These are phyloP conservation scores for Phyllostomus hastatus DNA, from an alignment of 2,113 vertebrate species.

Conservation along the genomic window DNA sequence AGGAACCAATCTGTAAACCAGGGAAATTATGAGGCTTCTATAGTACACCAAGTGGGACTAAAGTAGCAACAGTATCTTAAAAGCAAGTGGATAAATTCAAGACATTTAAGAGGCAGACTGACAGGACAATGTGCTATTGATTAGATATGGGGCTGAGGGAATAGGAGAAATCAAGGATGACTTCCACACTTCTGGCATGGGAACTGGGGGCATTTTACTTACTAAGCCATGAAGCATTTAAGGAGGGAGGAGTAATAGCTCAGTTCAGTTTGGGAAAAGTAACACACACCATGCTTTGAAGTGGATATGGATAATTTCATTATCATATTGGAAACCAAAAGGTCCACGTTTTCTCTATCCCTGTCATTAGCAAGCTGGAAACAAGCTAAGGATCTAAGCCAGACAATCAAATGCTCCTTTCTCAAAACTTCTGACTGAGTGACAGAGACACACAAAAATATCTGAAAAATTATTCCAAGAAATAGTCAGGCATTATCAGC, in stretches of 20 bases:
- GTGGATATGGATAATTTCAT: neutral
- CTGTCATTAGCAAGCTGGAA: neutral
- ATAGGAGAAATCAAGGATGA: neutral
- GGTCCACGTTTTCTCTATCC: neutral
- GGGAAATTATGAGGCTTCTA: neutral
- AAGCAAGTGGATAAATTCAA: neutral
- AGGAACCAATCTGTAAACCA: neutral
- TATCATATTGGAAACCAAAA: neutral
- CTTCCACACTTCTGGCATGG: neutral
- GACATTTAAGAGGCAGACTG: neutral
- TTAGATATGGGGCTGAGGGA: neutral
- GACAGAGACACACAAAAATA: neutral
- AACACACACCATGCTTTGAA: neutral
- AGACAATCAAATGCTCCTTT: neutral
- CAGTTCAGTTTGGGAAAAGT: neutral
- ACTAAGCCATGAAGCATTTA: neutral
- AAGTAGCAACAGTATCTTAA: neutral
- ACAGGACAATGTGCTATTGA: neutral
- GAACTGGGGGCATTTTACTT: neutral
- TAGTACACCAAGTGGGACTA: neutral
- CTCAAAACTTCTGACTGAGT: neutral
- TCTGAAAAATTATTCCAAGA: neutral
- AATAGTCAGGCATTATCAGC: neutral
- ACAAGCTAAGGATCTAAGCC: neutral
- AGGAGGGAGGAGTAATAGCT: neutral